Percentiles rank a stretch among this genome's conserved stretches.
Conservation (phyloP, 2,797 vertebrate genomes). For the Galagoides demidoff region DNA sequence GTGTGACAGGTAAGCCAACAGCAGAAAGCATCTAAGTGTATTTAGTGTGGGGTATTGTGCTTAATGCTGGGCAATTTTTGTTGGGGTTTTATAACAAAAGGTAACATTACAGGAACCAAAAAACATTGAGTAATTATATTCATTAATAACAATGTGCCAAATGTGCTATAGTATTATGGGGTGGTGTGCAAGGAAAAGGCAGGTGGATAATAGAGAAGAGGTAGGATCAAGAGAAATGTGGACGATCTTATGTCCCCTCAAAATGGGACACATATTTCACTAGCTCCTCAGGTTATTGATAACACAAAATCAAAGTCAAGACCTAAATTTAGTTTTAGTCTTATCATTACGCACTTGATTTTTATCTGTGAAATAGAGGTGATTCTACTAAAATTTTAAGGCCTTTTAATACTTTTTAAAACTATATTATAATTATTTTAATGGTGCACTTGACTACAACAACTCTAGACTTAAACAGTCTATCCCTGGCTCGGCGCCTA, state of each 20-base stretch:
- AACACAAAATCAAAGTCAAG: constrained; percentile 8
- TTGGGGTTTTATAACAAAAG: constrained; percentile 44
- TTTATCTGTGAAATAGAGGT: constrained; percentile 32
- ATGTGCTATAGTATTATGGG: neutral
- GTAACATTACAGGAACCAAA: constrained; percentile 1
- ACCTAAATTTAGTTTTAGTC: constrained; percentile 32
- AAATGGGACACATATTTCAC: neutral
- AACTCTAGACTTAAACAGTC: neutral
- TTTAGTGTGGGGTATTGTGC: neutral
- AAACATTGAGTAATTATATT: neutral
- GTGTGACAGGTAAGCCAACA: constrained; percentile 93
- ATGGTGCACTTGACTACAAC: neutral
- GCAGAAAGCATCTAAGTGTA: neutral
- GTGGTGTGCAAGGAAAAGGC: neutral
- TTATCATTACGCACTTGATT: constrained; percentile 1
- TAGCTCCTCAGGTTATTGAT: neutral
- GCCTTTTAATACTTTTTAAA: constrained; percentile 11
- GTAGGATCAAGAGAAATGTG: neutral
- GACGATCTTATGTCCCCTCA: neutral
- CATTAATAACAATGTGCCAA: neutral
- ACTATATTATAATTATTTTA: neutral
- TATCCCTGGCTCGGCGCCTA: no score
- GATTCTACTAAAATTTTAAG: neutral
- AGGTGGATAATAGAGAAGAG: neutral
- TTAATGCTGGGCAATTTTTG: neutral